These are phyloP conservation scores for Hetaerina titia DNA, from an alignment of 2,888 invertebrate genomes.

Conservation along the genomic window DNA sequence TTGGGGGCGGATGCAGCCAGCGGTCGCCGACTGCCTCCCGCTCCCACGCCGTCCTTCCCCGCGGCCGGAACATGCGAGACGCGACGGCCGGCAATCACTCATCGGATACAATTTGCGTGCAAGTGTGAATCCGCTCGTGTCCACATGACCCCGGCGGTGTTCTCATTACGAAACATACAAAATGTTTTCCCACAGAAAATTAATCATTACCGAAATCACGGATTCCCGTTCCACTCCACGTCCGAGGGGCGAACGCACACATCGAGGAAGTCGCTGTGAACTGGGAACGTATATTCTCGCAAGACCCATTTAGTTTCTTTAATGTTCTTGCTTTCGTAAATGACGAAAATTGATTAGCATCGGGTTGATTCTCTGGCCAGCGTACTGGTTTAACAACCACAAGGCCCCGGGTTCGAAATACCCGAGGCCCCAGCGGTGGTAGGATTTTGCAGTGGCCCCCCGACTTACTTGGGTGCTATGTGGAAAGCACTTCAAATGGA, in stretches of 20 bases:
- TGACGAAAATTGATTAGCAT: too few species aligned
- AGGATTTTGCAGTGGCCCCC: too few species aligned
- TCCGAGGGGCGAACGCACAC: not conserved
- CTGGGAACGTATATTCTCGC: not conserved
- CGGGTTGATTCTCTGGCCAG: too few species aligned
- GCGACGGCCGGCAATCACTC: not conserved
- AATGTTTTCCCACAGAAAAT: not conserved
- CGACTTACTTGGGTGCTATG: too few species aligned
- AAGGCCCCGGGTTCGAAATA: too few species aligned
- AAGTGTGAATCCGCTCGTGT: not conserved
- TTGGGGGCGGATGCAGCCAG: not conserved
- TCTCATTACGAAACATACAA: not conserved
- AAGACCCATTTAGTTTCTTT: not conserved
- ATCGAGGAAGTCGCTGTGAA: not conserved
- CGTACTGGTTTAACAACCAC: too few species aligned
- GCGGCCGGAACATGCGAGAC: not conserved
- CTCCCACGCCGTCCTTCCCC: not conserved
- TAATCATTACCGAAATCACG: not conserved
- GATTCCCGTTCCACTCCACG: not conserved
- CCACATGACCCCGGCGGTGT: not conserved
- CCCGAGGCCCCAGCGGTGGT: too few species aligned
- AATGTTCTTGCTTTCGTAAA: not conserved
- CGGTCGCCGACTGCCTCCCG: not conserved
- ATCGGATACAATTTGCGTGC: not conserved
- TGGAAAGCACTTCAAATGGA: too few species aligned